These are phyloP conservation scores for Oxytorus armatus DNA, from an alignment of 2,888 invertebrate genomes.

Conservation along the genomic window DNA sequence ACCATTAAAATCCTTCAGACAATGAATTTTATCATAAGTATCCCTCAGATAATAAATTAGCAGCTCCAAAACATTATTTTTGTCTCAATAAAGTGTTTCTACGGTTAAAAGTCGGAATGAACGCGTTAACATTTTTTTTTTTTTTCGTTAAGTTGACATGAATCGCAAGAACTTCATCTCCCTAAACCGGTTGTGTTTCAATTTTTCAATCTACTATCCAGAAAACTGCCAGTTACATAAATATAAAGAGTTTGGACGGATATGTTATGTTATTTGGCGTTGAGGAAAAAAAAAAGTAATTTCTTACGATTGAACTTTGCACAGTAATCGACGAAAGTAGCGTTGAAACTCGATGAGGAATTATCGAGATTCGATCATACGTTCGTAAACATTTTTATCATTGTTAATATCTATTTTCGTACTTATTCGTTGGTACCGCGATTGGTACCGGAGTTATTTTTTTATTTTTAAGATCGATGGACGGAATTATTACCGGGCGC, in stretches of 20 bases:
- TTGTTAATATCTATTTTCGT: conserved; percentile 24
- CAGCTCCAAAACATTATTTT: too few relatives aligned
- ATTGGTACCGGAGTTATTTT: conserved; percentile 23
- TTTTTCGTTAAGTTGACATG: too few relatives aligned
- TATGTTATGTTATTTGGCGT: not conserved
- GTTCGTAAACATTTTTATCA: conserved; percentile 26
- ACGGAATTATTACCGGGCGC: conserved; percentile 70
- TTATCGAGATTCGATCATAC: conserved; percentile 29
- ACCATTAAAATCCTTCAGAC: too few relatives aligned
- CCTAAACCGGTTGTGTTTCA: not conserved
- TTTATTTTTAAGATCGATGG: conserved; percentile 59
- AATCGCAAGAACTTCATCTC: too few relatives aligned
- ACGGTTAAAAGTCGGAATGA: too few relatives aligned
- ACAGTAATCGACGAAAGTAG: not conserved
- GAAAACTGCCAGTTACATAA: not conserved
- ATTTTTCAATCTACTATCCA: not conserved
- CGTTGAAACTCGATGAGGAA: not conserved
- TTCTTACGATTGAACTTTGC: not conserved
- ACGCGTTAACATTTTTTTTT: too few relatives aligned
- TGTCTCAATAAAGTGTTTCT: too few relatives aligned
- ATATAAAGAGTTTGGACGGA: not conserved
- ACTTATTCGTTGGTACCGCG: conserved; percentile 42
- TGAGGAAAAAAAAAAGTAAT: not conserved
- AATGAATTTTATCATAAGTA: too few relatives aligned
- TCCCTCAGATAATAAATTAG: too few relatives aligned